Percentiles rank a stretch among this genome's conserved stretches.
phyloP scores from a whole-genome alignment of 2,113 vertebrate genomes.

The Sterrhoptilus dennistouni region DNA sequence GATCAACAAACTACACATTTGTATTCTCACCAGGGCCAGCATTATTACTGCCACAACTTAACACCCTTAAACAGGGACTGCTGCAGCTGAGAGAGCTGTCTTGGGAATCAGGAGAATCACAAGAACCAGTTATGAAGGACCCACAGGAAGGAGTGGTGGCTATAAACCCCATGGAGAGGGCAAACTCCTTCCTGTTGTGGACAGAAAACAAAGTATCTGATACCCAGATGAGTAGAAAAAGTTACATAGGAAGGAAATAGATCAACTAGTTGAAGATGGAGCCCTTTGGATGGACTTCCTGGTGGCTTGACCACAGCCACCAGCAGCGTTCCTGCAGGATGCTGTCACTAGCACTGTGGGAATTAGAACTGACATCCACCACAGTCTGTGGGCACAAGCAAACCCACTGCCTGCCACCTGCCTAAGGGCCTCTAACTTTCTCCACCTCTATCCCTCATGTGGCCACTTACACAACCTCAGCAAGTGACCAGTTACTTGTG shows the following conservation, averaged over 20 bases:
- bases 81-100: background rate
- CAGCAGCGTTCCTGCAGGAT: background rate
- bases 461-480: background rate
- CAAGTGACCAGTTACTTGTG: background rate
- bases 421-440: background rate
- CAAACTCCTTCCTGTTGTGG: background rate
- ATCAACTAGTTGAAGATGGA: background rate
- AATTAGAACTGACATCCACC: background rate
- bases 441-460: background rate
- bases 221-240: background rate
- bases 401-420: background rate
- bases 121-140: background rate
- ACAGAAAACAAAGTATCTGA: background rate
- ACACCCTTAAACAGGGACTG: conserved; percentile 37
- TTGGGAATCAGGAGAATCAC: background rate
- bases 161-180: background rate
- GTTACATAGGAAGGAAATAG: background rate
- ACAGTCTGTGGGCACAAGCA: background rate
- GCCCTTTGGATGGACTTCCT: background rate
- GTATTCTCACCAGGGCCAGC: conserved; percentile 52
- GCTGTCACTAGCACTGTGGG: background rate
- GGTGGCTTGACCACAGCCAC: background rate
- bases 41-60: conserved; percentile 65
- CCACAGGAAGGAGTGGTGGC: background rate
- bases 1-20: conserved; percentile 66